Evolutionary conservation across 2,797 vertebrate species (phyloP).

Genomic region (Neostethus bicornis): DNA sequence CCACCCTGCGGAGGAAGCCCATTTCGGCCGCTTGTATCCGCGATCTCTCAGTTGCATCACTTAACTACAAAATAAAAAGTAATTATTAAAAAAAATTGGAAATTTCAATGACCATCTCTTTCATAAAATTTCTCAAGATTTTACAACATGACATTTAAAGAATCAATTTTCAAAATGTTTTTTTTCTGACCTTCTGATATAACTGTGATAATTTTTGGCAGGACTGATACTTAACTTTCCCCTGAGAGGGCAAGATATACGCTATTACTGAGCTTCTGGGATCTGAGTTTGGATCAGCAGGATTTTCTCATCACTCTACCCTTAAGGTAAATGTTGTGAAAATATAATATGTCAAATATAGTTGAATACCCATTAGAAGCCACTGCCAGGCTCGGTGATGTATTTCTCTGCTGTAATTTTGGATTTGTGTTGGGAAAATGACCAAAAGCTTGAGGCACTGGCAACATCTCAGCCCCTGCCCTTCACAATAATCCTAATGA

Average conservation of each 20-base stretch:
- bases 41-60: no score
- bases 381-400: conserved; percentile 23
- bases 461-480: conserved; percentile 20
- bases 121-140: no score
- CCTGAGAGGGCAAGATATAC: not conserved
- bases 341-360: conserved; percentile 38
- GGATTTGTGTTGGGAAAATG: conserved; percentile 47
- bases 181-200: not conserved
- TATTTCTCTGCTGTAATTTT: conserved; percentile 40
- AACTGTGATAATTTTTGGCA: not conserved
- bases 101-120: no score
- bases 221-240: not conserved
- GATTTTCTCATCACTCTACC: conserved; percentile 31
- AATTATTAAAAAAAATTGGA: no score
- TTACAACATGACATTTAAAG: not conserved
- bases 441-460: conserved; percentile 63
- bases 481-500: conserved; percentile 60
- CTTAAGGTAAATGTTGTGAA: conserved; percentile 39
- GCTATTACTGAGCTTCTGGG: conserved; percentile 13
- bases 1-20: no score
- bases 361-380: conserved; percentile 42
- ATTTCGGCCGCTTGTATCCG: no score
- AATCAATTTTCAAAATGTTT: conserved; percentile 9
- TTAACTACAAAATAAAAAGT: no score
- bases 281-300: conserved; percentile 27